phyloP scores from a whole-genome alignment of 2,113 vertebrate species.

The Eira barbara region DNA sequence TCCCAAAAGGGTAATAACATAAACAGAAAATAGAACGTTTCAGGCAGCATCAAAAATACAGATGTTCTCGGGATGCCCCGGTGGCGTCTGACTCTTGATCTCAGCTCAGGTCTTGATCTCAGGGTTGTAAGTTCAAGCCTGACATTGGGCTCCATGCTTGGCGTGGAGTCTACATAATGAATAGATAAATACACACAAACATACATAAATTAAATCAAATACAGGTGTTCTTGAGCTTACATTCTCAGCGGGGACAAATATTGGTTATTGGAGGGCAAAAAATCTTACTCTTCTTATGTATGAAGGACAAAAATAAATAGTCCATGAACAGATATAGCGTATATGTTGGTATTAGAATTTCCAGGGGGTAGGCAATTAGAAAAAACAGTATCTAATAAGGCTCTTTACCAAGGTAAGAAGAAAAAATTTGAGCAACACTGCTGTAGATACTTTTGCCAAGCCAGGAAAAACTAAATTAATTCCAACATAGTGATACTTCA shows the following conservation, averaged over 20 bases:
- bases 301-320: neutral
- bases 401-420: neutral
- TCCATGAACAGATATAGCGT: neutral
- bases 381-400: neutral
- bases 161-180: neutral
- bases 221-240: neutral
- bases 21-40: neutral
- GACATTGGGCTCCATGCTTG: neutral
- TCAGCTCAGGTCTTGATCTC: neutral
- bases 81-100: neutral
- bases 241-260: neutral
- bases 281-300: neutral
- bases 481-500: neutral
- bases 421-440: neutral
- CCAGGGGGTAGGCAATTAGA: neutral
- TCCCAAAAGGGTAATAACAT: neutral
- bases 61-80: neutral
- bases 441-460: neutral
- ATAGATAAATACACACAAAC: neutral
- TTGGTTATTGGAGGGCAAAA: neutral
- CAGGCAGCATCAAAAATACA: neutral
- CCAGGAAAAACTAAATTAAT: neutral
- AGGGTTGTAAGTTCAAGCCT: neutral
- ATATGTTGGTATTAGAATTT: conserved; percentile 21
- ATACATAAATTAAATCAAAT: neutral